Evolutionary conservation across 1,140 invertebrate species (phyloP), one percentile per base, ranked within the genome.

Genomic region (Sminthurides bifidus): DNA sequence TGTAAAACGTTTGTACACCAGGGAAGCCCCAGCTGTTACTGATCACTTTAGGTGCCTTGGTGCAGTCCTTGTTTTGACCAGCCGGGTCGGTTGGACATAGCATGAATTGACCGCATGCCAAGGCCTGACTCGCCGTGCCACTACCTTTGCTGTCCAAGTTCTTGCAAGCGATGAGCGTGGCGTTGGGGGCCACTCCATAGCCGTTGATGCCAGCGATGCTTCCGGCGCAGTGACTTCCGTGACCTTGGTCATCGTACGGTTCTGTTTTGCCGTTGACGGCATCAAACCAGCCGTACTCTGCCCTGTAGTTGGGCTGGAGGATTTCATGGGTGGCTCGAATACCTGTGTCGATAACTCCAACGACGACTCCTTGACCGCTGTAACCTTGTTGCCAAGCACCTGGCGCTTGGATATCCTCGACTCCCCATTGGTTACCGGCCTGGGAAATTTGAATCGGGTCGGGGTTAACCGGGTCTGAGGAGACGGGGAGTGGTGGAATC

Each of bases 151-250:
- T 37, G 2, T n/a, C 19, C 12, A 24, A 46, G 5, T 30, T 44
- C 15, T 44, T 46, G 30, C 43, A 46, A 8, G 29, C 27, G 8
- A 48, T 48, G 19, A 15, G 35, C 5, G 17, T 46, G 6, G 43
- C 41, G 3, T 23, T 26, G 3, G 53, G 53, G 3, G 53, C 53
- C 15, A 55, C 53, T 17, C 53, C 53, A 48, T 30, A 46, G 6
- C 40, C 40, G 12, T 31, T 29, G 17, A 17, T 21, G 29, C 53
- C 53, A 14, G 41, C 29, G n/a, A 48, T 55, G 5, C 38, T 44
- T 4, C 52, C 52, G 19, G 35, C 45, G 4, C 27, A 31, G 27
- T 43, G 52, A 27, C 38, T 55, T 19, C 53, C 53, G 24, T 55
- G 53, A 3, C 44, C 44, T 27, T 55, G 19, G 8, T 43, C 40